Conservation (phyloP, 2,888 invertebrate species). For the Operophtera brumata region DNA sequence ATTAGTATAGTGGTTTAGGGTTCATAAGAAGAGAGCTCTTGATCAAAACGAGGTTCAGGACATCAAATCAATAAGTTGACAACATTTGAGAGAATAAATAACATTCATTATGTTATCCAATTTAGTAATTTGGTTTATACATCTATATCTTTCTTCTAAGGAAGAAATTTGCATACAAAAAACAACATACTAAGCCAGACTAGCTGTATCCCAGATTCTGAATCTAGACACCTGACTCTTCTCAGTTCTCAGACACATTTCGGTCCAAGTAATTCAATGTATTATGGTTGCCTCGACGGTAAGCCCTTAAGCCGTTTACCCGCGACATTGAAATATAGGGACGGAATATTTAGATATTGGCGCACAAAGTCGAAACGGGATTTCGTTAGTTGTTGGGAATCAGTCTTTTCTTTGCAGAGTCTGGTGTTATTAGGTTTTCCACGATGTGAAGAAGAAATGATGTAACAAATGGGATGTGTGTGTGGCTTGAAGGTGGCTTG, state of each 20-base stretch:
- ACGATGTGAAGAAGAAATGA: too few relatives aligned
- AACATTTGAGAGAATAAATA: too few relatives aligned
- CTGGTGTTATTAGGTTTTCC: not conserved
- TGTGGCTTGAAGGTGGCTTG: too few relatives aligned
- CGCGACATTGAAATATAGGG: conserved; percentile 40
- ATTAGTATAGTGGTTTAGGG: too few relatives aligned
- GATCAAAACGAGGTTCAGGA: not conserved
- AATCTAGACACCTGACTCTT: conserved; percentile 26
- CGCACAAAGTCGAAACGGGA: conserved; percentile 35
- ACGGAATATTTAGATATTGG: conserved; percentile 33
- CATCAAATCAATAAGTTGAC: too few relatives aligned
- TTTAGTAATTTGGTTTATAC: too few relatives aligned
- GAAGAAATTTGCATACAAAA: too few relatives aligned
- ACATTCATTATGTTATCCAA: too few relatives aligned
- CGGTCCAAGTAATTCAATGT: conserved; percentile 37
- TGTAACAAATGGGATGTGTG: too few relatives aligned
- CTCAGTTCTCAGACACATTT: conserved; percentile 25
- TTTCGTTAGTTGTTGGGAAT: conserved; percentile 2
- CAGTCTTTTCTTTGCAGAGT: not conserved
- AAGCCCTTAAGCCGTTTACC: conserved; percentile 44
- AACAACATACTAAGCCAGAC: not conserved
- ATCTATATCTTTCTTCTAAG: too few relatives aligned
- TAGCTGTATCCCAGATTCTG: not conserved
- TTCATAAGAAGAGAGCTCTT: too few relatives aligned
- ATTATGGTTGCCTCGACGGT: conserved; percentile 33